Conservation (phyloP, 2,797 vertebrate species). For the Mormyrops boulengeri region DNA sequence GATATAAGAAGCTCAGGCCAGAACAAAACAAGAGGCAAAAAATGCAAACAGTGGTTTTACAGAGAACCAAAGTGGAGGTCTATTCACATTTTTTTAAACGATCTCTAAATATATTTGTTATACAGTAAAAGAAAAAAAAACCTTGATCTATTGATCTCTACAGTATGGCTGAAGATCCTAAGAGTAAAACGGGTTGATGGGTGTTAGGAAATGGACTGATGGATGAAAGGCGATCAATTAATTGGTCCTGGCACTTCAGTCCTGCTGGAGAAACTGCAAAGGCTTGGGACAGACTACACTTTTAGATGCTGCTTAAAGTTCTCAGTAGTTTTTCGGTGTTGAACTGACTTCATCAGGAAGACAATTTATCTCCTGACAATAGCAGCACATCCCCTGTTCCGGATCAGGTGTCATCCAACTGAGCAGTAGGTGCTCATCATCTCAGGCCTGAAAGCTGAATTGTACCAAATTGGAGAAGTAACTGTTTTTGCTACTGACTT, state of each 20-base stretch:
- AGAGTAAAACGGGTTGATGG: neutral
- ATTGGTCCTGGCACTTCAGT: neutral
- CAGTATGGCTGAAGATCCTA: neutral
- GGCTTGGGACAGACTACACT: neutral
- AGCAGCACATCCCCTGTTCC: neutral
- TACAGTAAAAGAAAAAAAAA: neutral
- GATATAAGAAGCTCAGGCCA: neutral
- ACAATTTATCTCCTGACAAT: neutral
- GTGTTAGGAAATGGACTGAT: neutral
- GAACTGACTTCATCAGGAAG: constrained; percentile 1
- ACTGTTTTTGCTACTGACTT: neutral
- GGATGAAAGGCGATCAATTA: neutral
- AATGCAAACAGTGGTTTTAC: neutral
- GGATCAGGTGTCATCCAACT: neutral
- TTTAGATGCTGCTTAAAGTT: neutral
- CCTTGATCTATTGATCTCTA: neutral
- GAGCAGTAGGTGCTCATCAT: neutral
- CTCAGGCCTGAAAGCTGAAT: neutral
- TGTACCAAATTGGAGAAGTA: constrained; percentile 1
- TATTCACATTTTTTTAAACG: neutral
- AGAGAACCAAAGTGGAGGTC: neutral
- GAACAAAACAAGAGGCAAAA: neutral
- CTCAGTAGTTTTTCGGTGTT: neutral
- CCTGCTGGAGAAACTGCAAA: neutral
- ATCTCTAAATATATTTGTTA: neutral